These are phyloP conservation scores for Heterodera schachtii DNA, from an alignment of 1,140 invertebrate genomes.

Conservation along the genomic window DNA sequence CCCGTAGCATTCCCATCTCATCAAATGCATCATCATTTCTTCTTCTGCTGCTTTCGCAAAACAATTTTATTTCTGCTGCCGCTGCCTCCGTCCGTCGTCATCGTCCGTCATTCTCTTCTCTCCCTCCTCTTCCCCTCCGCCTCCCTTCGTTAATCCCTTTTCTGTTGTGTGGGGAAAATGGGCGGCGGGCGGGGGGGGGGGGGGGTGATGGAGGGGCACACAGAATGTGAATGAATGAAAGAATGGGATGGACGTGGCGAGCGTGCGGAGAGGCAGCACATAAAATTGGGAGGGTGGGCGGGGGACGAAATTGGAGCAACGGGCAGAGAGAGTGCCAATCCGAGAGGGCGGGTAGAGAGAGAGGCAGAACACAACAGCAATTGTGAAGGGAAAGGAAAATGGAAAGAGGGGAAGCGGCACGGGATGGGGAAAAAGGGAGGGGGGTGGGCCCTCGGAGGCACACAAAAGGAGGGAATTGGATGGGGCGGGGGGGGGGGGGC, in stretches of 20 bases:
- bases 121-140: no score
- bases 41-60: not conserved
- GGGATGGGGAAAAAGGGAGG: no score
- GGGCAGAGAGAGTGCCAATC: not conserved
- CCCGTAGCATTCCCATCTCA: not conserved
- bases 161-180: not conserved
- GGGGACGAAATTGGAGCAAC: constrained; percentile 7
- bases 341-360: not conserved
- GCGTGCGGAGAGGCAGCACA: not conserved
- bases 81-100: not conserved
- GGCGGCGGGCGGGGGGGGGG: not conserved
- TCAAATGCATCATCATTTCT: not conserved
- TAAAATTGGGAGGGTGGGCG: not conserved
- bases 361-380: not conserved
- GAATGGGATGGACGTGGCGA: not conserved
- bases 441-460: not conserved
- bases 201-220: not conserved
- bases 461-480: not conserved
- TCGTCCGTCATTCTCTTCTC: not conserved
- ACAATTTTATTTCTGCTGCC: constrained; percentile 11
- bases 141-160: not conserved
- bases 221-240: not conserved
- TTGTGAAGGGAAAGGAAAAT: not conserved
- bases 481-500: not conserved
- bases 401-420: not conserved